Base-by-base conservation (phyloP, 2,797 vertebrate species). In the Helostoma temminkii region DNA sequence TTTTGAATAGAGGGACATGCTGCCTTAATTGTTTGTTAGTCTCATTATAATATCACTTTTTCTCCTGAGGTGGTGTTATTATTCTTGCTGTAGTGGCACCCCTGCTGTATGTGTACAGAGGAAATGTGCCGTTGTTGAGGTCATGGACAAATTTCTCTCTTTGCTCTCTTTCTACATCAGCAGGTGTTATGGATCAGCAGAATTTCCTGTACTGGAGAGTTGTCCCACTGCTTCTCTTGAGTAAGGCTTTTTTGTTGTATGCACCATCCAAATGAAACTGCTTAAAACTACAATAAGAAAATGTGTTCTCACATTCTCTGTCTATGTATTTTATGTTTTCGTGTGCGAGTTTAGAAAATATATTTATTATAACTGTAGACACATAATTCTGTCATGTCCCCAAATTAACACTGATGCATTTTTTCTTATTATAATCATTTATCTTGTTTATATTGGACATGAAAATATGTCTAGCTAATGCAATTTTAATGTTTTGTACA, bases 131-230 rank as follows among this genome's bases (percentile, higher is more conserved):
- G 52, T 46, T 66, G 57, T 28, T 71, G 71, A 78, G 75, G 76
- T 82, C 79, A 80, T 28, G 69, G 60, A 81, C 61, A 76, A 66
- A 85, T 81, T 80, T 77, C 58, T 76, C 48, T 79, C 34, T 85
- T 37, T 82, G 49, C 70, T 89, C 46, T 84, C 66, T 66, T 25
- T 84, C 72, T 65, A 22, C 63, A 82, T 57, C 87, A 82, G 84
- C 82, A 86, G 90, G 85, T 81, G 78, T 78, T 68, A 94, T 94
- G 93, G 87, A 85, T 57, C 80, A 54, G 45, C 80, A 63, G 50
- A 52, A 30, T 65, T 78, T 81, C 71, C 76, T 72, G 48, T 56
- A 65, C 74, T 88, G 90, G 83, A 84, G 77, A 54, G 41, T 81
- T 37, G 66, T 83, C 66, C 76, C 84, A 49, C 58, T 92, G 66